Base-by-base conservation (phyloP, 2,888 invertebrate species). In the Himalopsyche anomala region DNA sequence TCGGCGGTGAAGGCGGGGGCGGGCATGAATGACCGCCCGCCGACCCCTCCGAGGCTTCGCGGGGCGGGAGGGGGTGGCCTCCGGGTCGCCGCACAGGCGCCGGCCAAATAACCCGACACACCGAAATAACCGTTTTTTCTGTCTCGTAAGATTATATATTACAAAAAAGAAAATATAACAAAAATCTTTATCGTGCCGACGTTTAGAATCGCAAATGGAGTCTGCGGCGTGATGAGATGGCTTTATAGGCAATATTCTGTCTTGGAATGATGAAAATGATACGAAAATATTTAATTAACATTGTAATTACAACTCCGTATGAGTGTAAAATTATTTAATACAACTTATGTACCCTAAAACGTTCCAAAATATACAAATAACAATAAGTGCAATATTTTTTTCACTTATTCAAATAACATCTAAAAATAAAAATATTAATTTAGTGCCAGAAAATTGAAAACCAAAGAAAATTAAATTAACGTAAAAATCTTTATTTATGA, bases 1-100 rank as follows among this genome's bases (percentile, higher is more conserved):
- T 40, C 45, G 80, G 80, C 74, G 80, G 79, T 56, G 81, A 84
- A 84, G 84, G 84, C 84, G 84, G 86, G 84, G 28, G 84, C 45
- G 74, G 86, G 45, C 80, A 51, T 51, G 45, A 42, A 42, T 51
- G 80, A 42, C 80, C 80, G 45, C 80, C 45, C 80, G n/a, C 80
- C 80, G 42, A 42, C 80, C 80, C 80, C 80, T 40, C 80, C 28
- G 45, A 42, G 80, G 45, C 80, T 51, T 51, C 40, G 80, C 40
- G 42, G 74, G 12, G 74, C 74, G 74, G 74, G 74, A 36, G 74
- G 74, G 19, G 36, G 74, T 12, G 74, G 74, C 74, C 74, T 74
- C 74, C 74, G 74, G 74, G 74, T 74, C 74, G 74, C 74, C 74
- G 74, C 74, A 74, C 74, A 74, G 74, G 74, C 74, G 74, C 74